These are phyloP conservation scores for Ophiothrix spiculata DNA, from an alignment of 35 echinoderm and acorn worm genomes.

Conservation along the genomic window DNA sequence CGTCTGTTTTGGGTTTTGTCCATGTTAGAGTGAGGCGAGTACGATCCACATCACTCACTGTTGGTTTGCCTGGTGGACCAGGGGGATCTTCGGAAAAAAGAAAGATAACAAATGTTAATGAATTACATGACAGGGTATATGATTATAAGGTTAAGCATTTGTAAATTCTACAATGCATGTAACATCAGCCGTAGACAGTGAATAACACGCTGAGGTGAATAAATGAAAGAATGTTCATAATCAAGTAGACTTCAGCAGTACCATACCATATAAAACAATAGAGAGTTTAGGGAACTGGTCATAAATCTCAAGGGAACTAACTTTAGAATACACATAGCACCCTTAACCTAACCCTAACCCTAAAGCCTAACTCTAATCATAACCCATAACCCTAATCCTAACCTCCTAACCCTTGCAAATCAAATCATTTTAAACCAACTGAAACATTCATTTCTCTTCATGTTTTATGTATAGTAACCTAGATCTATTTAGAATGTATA, in stretches of 20 bases:
- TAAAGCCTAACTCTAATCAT: too few relatives aligned
- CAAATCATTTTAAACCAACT: background rate
- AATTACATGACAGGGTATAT: too few relatives aligned
- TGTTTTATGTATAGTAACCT: background rate
- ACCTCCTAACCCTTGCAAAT: too few relatives aligned
- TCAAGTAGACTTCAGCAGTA: background rate
- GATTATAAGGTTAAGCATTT: too few relatives aligned
- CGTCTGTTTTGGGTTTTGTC: slow-evolving; percentile 67
- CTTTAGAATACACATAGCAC: too few relatives aligned
- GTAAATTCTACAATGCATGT: background rate
- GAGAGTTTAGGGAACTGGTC: too few relatives aligned
- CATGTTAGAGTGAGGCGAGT: slow-evolving; percentile 58
- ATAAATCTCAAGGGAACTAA: too few relatives aligned
- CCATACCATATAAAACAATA: too few relatives aligned
- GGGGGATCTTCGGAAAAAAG: slow-evolving; percentile 51
- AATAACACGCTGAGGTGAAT: too few relatives aligned
- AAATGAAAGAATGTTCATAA: background rate
- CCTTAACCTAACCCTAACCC: too few relatives aligned
- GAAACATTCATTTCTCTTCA: background rate
- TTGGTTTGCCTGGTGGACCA: slow-evolving; percentile 55
- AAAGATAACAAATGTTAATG: too few relatives aligned
- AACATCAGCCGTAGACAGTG: background rate
- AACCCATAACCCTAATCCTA: too few relatives aligned
- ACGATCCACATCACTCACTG: slow-evolving; percentile 40
- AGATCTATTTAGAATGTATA: background rate